These are phyloP conservation scores for Tenualosa thibaudeaui DNA, from an alignment of 2,797 vertebrate species.

Conservation along the genomic window DNA sequence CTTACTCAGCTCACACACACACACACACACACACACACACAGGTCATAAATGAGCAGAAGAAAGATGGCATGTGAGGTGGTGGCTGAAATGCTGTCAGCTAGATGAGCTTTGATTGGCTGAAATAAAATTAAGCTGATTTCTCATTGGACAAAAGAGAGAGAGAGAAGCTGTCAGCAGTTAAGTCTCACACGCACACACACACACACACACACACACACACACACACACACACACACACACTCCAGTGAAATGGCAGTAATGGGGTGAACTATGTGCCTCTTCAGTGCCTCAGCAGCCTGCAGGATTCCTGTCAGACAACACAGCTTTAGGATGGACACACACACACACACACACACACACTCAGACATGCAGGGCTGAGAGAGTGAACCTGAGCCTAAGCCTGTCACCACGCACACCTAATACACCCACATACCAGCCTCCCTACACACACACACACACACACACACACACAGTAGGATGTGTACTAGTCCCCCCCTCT, in stretches of 20 bases:
- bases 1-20: too few relatives aligned
- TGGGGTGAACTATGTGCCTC: constrained; percentile 1
- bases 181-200: neutral
- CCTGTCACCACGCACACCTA: neutral
- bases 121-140: neutral
- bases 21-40: too few relatives aligned
- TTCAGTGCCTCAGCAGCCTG: neutral
- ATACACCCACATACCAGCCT: too few relatives aligned
- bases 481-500: too few relatives aligned
- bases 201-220: neutral
- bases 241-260: neutral
- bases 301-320: neutral
- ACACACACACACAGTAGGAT: neutral
- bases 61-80: too few relatives aligned
- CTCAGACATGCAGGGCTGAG: neutral
- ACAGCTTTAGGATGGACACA: neutral
- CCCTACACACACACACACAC: neutral
- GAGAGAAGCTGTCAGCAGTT: neutral
- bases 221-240: neutral
- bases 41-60: too few relatives aligned
- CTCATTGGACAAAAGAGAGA: neutral
- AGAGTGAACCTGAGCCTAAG: neutral
- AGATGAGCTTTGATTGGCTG: too few relatives aligned
- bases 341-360: constrained; percentile 16
- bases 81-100: too few relatives aligned